These are phyloP conservation scores for Semnornis frantzii DNA, from an alignment of 2,113 vertebrate genomes.

Conservation along the genomic window DNA sequence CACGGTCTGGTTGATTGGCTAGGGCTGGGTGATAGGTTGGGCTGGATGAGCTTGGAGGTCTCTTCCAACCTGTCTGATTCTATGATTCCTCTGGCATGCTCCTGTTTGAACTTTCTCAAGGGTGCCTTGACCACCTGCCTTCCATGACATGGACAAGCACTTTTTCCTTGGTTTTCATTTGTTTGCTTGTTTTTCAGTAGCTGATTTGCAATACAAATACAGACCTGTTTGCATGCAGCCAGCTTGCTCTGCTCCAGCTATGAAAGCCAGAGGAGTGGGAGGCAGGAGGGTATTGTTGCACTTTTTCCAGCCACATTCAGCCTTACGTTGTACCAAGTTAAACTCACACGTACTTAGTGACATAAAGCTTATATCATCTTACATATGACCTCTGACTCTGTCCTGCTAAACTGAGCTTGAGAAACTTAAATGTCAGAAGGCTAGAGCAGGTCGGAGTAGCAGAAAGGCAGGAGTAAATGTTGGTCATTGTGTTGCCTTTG, in stretches of 20 bases:
- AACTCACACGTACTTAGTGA: neutral
- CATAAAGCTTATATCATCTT: conserved; percentile 1
- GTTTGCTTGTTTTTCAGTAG: neutral
- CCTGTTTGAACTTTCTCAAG: neutral
- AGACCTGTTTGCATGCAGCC: neutral
- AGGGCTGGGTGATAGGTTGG: too few relatives aligned
- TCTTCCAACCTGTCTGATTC: too few relatives aligned
- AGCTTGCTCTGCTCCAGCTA: neutral
- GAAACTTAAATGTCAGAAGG: conserved; percentile 9
- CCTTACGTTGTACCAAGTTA: neutral
- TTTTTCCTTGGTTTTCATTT: neutral
- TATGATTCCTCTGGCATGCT: neutral
- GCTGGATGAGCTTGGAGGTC: too few relatives aligned
- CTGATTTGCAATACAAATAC: neutral
- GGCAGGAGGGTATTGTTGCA: neutral
- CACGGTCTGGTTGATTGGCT: too few relatives aligned
- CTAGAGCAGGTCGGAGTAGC: neutral
- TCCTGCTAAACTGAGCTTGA: conserved; percentile 4
- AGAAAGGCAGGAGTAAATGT: neutral
- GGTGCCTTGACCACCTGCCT: neutral
- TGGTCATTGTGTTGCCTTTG: neutral
- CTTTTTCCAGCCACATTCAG: neutral
- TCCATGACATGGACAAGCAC: neutral
- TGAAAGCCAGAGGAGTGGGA: neutral
- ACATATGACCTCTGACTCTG: neutral